Base-by-base conservation (phyloP, 35 echinoderm and acorn worm species). In the Anneissia japonica region DNA sequence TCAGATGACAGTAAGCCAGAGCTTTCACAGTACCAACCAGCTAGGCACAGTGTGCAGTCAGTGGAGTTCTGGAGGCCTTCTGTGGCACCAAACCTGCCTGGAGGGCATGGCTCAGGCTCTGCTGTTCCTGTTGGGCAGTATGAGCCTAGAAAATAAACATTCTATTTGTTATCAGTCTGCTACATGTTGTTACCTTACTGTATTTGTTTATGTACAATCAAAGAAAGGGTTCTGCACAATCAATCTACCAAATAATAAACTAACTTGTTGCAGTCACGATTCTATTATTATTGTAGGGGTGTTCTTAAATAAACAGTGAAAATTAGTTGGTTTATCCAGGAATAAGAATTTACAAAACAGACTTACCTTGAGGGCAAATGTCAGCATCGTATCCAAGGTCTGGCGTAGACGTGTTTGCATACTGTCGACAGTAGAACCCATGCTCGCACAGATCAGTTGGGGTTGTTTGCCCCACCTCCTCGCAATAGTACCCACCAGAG, bases 341-440 rank as follows among this genome's bases (percentile, higher is more conserved):
- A n/a, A n/a, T n/a, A n/a, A n/a, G n/a, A n/a, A n/a, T n/a, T n/a
- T n/a, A n/a, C n/a, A n/a, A n/a, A n/a, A n/a, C n/a, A 26, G 4
- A 31, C 77, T 77, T 78, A 97, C 95, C 95, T 97, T 90, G 88
- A 39, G 95, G 95, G 31, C 95, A 97, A 46, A 93, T 80, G 82
- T 97, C 95, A 4, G 95, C 95, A 85, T 97, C 88, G 73, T 93
- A 85, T 36, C 91, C 95, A 23, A 93, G 88, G 31, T 89, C 56
- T 77, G 95, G 95, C 77, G 91, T 93, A 26, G 91, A 90, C 29
- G 88, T 91, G 35, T 97, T 93, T 32, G 95, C 91, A 83, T 97
- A 97, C 88, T 97, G 95, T 26, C 89, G 78, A 46, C 95, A 97
- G 91, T 88, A 97, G 40, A 88, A 97, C 0, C 95, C 95, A 72